Evolutionary conservation across 37 sponge, comb jelly and placozoan species (phyloP).

Genomic region (Theonella swinhoei): DNA sequence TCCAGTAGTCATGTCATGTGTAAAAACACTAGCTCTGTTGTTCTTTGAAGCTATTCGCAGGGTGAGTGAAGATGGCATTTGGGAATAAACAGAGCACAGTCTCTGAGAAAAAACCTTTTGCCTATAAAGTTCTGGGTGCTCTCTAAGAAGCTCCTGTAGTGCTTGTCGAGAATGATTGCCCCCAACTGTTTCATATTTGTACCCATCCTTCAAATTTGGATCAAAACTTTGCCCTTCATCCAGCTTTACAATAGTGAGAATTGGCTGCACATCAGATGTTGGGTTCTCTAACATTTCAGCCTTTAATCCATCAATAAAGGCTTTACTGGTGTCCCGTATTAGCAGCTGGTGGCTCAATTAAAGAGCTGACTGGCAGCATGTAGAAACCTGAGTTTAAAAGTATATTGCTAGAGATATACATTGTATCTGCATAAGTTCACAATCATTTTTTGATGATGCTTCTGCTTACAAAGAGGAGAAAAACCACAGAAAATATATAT

Average conservation of each 20-base stretch:
- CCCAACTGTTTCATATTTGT: slow-evolving; percentile 31
- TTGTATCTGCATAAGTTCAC: too few relatives aligned
- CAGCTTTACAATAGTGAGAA: not conserved
- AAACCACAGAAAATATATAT: too few relatives aligned
- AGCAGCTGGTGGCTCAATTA: slow-evolving; percentile 6
- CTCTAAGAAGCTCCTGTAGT: not conserved
- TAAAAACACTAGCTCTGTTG: not conserved
- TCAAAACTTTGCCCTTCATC: slow-evolving; percentile 20
- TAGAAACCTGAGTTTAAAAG: slow-evolving; percentile 18
- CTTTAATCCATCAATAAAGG: slow-evolving; percentile 6
- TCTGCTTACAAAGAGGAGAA: too few relatives aligned
- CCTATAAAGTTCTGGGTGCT: not conserved
- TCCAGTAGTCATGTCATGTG: not conserved
- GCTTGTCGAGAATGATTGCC: slow-evolving; percentile 44
- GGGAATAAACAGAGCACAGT: not conserved
- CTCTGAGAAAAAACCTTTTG: not conserved
- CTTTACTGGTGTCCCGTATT: not conserved
- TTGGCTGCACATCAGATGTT: slow-evolving; percentile 34
- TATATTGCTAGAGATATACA: too few relatives aligned
- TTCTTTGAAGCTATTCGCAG: not conserved
- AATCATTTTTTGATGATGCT: too few relatives aligned
- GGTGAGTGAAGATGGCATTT: not conserved
- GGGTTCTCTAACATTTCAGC: slow-evolving; percentile 17
- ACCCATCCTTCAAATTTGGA: slow-evolving; percentile 21
- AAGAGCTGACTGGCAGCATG: not conserved